Evolutionary conservation across 2,113 vertebrate species (phyloP), one percentile per base, ranked within the genome.

Genomic region (Fulmarus glacialis): DNA sequence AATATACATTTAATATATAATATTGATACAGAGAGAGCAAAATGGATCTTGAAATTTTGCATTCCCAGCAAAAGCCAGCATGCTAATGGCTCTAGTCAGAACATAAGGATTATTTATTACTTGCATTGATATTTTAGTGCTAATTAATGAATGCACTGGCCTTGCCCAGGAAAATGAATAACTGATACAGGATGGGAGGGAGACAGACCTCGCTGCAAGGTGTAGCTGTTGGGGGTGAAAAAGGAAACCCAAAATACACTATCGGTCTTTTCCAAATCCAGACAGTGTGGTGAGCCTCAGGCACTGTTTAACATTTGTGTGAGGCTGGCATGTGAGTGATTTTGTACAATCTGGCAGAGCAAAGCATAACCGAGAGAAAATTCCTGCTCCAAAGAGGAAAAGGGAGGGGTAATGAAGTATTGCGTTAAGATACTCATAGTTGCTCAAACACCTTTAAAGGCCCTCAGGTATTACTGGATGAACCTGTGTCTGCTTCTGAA

Each of bases 331-430:
- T 84, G 68, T 1, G 3, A 94, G 86, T 83, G 82, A 74, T 88
- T 92, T 94, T 86, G 67, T 74, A 50, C 47, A 79, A 7, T 47
- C 83, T 95, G 94, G 90, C 92, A 95, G 75, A 63, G 89, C 75
- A 93, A 72, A 92, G 77, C 72, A 36, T 80, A 94, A 91, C 78
- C 4, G 2, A 79, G 59, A 77, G 48, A 95, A 81, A 92, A 87
- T 81, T 78, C 47, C 38, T 59, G 48, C 73, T 85, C 83, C 22
- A 11, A 13, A 82, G 60, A 55, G 56, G 48, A 86, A 78, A 71
- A 47, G n/a, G 43, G 68, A 89, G 15, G 38, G 15, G 36, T 84
- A 60, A 48, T 29, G 12, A 95, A 82, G 24, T 56, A 9, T 18
- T 67, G 23, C 30, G 29, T 64, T 93, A 75, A 84, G 40, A 14